phyloP scores from a whole-genome alignment of 1,140 invertebrate species.

The Prorops nasuta region DNA sequence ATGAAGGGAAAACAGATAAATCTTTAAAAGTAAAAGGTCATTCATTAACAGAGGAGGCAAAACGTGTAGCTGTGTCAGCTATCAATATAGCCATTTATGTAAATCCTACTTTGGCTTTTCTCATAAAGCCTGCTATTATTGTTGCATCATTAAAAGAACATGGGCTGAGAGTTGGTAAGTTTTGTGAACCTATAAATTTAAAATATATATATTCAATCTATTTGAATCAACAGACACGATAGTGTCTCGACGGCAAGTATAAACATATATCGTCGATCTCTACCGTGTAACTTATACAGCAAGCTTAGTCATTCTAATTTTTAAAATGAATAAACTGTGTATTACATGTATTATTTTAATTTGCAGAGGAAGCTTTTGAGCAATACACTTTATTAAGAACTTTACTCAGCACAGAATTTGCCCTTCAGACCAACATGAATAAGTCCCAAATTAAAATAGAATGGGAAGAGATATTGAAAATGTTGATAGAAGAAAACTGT shows the following conservation, averaged over 20 bases:
- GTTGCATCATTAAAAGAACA: slow-evolving; percentile 41
- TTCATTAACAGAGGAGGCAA: slow-evolving; percentile 62
- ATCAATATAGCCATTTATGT: slow-evolving; percentile 71
- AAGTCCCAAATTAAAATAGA: slow-evolving; percentile 50
- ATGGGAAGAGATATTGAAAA: slow-evolving; percentile 53
- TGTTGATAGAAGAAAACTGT: slow-evolving; percentile 51
- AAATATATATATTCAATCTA: slow-evolving; percentile 1
- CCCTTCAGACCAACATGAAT: slow-evolving; percentile 41
- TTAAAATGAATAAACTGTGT: no score
- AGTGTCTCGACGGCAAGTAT: no score
- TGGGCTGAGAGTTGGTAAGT: slow-evolving; percentile 16
- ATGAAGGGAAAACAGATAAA: slow-evolving; percentile 29
- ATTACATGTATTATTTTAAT: slow-evolving; percentile 18
- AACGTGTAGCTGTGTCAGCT: slow-evolving; percentile 66
- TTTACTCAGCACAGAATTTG: slow-evolving; percentile 62
- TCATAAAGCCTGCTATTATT: slow-evolving; percentile 62
- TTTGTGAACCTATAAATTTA: no score
- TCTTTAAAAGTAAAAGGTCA: slow-evolving; percentile 60
- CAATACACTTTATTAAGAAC: slow-evolving; percentile 55
- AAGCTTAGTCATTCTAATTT: no score
- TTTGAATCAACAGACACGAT: no score
- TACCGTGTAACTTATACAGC: no score
- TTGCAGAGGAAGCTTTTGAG: slow-evolving; percentile 52
- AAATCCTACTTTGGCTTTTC: slow-evolving; percentile 69
- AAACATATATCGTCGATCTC: no score